Evolutionary conservation across 37 sponge, comb jelly and placozoan genomes (phyloP).

Genomic region (Agelas oroides): DNA sequence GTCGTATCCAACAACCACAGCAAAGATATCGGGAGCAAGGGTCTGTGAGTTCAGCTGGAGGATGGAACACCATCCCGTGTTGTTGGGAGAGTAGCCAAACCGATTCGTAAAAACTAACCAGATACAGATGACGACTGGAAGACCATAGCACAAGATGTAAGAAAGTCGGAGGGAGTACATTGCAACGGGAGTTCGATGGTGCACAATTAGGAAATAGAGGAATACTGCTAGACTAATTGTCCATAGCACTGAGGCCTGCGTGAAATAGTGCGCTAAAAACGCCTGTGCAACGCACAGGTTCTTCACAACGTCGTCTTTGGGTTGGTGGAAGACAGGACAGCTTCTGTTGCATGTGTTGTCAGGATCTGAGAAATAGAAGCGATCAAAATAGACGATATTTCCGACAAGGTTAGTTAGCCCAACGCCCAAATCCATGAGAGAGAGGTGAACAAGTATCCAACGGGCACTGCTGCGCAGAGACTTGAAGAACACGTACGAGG

Average conservation of each 20-base stretch:
- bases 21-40: slow-evolving; percentile 1
- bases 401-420: slow-evolving; percentile 60
- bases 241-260: slow-evolving; percentile 69
- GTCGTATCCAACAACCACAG: slow-evolving; percentile 51
- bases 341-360: background rate
- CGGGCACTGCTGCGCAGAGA: slow-evolving; percentile 52
- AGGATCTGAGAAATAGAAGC: slow-evolving; percentile 32
- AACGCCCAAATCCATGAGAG: slow-evolving; percentile 74
- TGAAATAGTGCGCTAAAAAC: slow-evolving; percentile 71
- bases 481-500: slow-evolving; percentile 48
- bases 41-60: background rate
- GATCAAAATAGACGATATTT: slow-evolving; percentile 51
- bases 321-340: background rate
- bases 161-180: background rate
- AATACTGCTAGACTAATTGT: slow-evolving; percentile 62
- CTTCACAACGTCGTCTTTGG: background rate
- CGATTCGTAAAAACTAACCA: slow-evolving; percentile 41
- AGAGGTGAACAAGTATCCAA: slow-evolving; percentile 62
- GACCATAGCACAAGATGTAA: slow-evolving; percentile 49
- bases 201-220: slow-evolving; percentile 35
- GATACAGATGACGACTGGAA: slow-evolving; percentile 40
- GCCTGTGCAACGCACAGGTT: slow-evolving; percentile 59
- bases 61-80: slow-evolving; percentile 78
- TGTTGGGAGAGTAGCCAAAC: slow-evolving; percentile 67
- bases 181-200: background rate